These are phyloP conservation scores for Brachionus plicatilis DNA, from an alignment of 1,140 invertebrate species.

Conservation along the genomic window DNA sequence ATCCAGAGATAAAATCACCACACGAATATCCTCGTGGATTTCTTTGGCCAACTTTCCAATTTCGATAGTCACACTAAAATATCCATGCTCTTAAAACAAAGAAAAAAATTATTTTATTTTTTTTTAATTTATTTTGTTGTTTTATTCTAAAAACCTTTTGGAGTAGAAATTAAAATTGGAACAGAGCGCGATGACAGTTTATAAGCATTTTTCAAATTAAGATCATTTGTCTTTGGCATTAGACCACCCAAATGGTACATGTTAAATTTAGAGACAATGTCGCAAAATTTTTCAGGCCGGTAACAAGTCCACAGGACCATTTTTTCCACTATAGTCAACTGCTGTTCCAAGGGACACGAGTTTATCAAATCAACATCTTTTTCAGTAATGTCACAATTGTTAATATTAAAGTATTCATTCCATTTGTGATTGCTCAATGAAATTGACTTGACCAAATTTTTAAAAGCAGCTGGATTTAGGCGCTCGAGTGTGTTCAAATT, in stretches of 20 bases:
- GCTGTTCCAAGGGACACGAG: background rate
- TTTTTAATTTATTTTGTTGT: background rate
- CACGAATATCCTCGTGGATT: constrained; percentile 4
- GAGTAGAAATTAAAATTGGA: background rate
- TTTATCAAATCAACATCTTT: constrained; percentile 3
- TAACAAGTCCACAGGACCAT: background rate
- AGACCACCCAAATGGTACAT: background rate
- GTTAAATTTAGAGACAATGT: constrained; percentile 9
- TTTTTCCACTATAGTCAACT: background rate
- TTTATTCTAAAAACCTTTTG: background rate
- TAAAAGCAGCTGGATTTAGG: background rate
- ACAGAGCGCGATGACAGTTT: background rate
- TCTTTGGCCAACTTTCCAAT: constrained; percentile 30
- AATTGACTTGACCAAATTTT: background rate
- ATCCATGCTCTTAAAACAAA: background rate
- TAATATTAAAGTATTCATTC: constrained; percentile 4
- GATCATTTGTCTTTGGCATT: background rate
- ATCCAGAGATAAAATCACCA: constrained; percentile 8
- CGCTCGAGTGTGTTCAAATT: background rate
- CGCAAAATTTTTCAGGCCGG: background rate
- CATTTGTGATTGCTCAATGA: background rate
- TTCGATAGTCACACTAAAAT: background rate
- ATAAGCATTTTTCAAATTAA: constrained; percentile 1
- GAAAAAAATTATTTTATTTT: background rate
- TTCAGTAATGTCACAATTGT: background rate